phyloP scores from a whole-genome alignment of 1,140 invertebrate species.

The Trachymyrmex septentrionalis region DNA sequence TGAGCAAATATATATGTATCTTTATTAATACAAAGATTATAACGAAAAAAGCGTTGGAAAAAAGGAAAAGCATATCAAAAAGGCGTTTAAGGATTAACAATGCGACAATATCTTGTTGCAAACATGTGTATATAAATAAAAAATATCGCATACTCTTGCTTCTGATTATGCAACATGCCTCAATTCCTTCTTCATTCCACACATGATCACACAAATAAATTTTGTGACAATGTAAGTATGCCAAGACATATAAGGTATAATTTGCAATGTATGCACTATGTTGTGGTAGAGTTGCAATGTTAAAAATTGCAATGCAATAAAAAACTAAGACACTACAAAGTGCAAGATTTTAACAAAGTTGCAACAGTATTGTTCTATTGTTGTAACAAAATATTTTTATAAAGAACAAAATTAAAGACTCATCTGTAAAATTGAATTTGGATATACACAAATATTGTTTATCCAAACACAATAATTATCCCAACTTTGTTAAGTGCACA shows the following conservation, averaged over 20 bases:
- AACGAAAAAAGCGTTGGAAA: no score
- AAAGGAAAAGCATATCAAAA: no score
- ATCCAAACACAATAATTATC: background rate
- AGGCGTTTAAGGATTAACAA: no score
- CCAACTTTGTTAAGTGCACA: no score
- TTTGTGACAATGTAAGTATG: background rate
- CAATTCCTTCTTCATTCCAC: background rate
- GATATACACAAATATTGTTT: background rate
- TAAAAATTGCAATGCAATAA: background rate
- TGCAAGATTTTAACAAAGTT: background rate
- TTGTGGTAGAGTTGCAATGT: background rate
- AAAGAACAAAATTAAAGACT: background rate
- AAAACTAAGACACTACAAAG: background rate
- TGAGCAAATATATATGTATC: no score
- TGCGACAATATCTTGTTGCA: no score
- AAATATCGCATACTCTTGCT: no score
- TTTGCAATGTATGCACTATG: background rate
- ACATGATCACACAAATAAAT: background rate
- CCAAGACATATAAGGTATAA: background rate
- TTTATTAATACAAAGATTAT: no score
- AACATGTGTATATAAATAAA: no score
- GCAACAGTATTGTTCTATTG: background rate
- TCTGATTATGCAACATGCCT: background rate
- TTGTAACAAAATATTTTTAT: background rate
- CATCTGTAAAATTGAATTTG: background rate